phyloP scores from a whole-genome alignment of 2,888 invertebrate species.

The Papilio gigon region DNA sequence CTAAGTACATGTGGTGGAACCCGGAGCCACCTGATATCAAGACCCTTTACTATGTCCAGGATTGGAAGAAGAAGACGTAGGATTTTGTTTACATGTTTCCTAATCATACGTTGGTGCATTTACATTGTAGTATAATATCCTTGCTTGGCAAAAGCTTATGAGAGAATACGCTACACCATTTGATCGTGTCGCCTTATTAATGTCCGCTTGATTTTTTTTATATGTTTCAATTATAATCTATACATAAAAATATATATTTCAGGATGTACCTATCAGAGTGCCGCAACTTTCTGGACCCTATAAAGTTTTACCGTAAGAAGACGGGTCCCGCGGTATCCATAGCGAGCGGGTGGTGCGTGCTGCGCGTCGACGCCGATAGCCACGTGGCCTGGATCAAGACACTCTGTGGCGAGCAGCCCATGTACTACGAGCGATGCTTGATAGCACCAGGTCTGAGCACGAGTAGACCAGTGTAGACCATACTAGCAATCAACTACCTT shows the following conservation, averaged over 20 bases:
- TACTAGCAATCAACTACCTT: background rate
- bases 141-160: no score
- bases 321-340: conserved; percentile 69
- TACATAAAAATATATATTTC: background rate
- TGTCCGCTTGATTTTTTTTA: no score
- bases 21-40: conserved; percentile 62
- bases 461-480: background rate
- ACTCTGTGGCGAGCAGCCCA: conserved; percentile 65
- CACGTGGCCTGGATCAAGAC: conserved; percentile 67
- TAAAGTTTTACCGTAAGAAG: conserved; percentile 66
- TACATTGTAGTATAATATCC: no score
- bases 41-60: conserved; percentile 58
- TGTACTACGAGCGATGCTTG: conserved; percentile 73
- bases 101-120: no score
- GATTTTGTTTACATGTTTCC: conserved; percentile 41
- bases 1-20: conserved; percentile 74
- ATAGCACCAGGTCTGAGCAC: conserved; percentile 59
- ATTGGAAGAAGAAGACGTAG: conserved; percentile 58
- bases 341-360: conserved; percentile 72
- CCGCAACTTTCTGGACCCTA: conserved; percentile 63
- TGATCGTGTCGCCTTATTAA: no score
- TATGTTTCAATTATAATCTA: background rate
- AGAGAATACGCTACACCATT: no score
- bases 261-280: conserved; percentile 65
- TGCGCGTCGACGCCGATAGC: conserved; percentile 69